Conservation (phyloP, 2,113 vertebrate genomes). For the Pollachius pollachius region DNA sequence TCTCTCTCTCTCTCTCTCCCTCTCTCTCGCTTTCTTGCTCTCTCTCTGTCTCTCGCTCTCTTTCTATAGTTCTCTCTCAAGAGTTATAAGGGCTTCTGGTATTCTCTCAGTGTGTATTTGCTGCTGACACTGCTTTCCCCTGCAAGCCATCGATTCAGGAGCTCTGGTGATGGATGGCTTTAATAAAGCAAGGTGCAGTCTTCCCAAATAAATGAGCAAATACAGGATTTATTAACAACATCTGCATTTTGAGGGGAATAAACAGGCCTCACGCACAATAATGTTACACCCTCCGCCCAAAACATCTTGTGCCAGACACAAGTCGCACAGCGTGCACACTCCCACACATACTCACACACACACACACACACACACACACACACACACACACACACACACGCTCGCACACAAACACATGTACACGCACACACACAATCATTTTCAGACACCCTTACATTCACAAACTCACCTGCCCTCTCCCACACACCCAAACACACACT, state of each 20-base stretch:
- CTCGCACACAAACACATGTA: too few relatives aligned
- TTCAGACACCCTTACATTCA: too few relatives aligned
- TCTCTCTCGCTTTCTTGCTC: too few relatives aligned
- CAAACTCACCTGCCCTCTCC: too few relatives aligned
- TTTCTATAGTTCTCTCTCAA: conserved; percentile 23
- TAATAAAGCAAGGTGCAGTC: conserved; percentile 76
- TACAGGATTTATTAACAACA: conserved; percentile 72
- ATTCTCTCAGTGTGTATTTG: conserved; percentile 52
- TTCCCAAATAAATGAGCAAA: conserved; percentile 72
- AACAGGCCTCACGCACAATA: conserved; percentile 40
- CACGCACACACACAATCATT: too few relatives aligned
- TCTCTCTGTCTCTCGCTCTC: too few relatives aligned
- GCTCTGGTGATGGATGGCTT: conserved; percentile 73
- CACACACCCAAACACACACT: neutral
- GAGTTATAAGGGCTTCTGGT: conserved; percentile 43
- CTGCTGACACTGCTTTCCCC: conserved; percentile 66
- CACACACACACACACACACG: neutral
- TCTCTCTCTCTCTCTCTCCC: too few relatives aligned
- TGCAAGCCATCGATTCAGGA: conserved; percentile 72
- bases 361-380: neutral
- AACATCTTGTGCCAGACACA: neutral
- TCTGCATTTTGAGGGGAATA: conserved; percentile 68
- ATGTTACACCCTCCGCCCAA: neutral
- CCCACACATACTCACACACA: neutral
- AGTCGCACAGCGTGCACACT: neutral